Conservation (phyloP, 1,140 invertebrate species). For the Leptopilina boulardi region DNA sequence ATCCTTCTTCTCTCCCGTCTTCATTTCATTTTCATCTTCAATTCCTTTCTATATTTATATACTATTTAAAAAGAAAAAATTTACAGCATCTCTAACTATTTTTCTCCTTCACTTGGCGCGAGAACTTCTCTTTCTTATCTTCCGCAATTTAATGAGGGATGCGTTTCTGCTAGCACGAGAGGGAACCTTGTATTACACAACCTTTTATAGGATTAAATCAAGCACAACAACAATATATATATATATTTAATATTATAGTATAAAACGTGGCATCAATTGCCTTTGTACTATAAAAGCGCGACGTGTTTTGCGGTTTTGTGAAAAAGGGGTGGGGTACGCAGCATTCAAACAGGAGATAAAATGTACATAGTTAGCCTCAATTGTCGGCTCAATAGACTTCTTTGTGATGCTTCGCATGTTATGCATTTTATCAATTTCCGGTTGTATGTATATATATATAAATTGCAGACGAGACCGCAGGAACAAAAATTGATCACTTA, state of each 20-base stretch:
- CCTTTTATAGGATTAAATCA: slow-evolving; percentile 8
- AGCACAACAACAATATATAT: slow-evolving; percentile 11
- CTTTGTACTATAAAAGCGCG: slow-evolving; percentile 18
- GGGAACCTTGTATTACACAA: not conserved
- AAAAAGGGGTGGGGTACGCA: not conserved
- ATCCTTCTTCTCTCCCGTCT: slow-evolving; percentile 50
- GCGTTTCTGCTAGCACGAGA: slow-evolving; percentile 55
- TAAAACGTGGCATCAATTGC: slow-evolving; percentile 5
- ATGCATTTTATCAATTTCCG: slow-evolving; percentile 25
- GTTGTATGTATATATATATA: not conserved
- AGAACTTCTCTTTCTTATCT: slow-evolving; percentile 45
- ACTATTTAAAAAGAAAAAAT: too few species aligned
- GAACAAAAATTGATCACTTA: slow-evolving; percentile 7
- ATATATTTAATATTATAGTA: too few species aligned
- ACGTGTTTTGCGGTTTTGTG: slow-evolving; percentile 18
- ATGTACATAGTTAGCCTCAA: slow-evolving; percentile 23
- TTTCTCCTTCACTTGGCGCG: too few species aligned
- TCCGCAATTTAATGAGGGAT: slow-evolving; percentile 63
- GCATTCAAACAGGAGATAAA: slow-evolving; percentile 5
- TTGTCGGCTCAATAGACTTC: slow-evolving; percentile 12
- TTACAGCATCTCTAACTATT: too few species aligned
- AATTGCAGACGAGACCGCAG: not conserved
- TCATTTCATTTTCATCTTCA: slow-evolving; percentile 39
- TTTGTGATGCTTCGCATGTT: not conserved
- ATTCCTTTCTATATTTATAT: not conserved